Evolutionary conservation across 2,888 invertebrate genomes (phyloP), one percentile per base, ranked within the genome.

Genomic region (Nemapogon koenigi): DNA sequence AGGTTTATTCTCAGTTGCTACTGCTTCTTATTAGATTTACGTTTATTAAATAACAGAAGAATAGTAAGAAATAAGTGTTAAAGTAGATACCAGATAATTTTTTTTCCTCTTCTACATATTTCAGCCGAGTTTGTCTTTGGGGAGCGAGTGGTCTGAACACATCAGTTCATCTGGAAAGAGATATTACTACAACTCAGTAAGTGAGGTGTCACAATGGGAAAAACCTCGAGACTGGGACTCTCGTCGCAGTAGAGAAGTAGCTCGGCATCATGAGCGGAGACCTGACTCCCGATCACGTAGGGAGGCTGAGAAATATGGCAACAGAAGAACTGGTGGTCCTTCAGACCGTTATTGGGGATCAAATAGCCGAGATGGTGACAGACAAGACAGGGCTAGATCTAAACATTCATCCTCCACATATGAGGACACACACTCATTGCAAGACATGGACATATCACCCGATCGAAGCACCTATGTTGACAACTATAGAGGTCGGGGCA

Each of bases 171-270:
- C 96, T 41, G 97, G 97, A 46, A 97, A 97, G 84, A 93, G 91
- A 83, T 98, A 98, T 87, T 98, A 97, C 83, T 98, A 97, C 83
- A 97, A 98, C 82, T 92, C 92, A 82, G 90, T 92, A 81, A 95
- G 95, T 52, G 97, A 97, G 83, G 93, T 96, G 56, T 97, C 97
- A 51, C 97, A 97, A 76, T 98, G 98, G 97, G 97, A 97, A 72
- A 97, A 96, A 67, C 98, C 98, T 51, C 87, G 92, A 66, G 97
- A 97, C 73, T 97, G 96, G 94, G 53, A 8, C 15, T 14, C 15
- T 13, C 13, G 29, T 22, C 4, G 6, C 22, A 22, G 10, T 16
- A 31, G 10, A 31, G 16, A 31, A 4, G n/a, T 13, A 6, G 16
- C 14, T 11, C 14, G 33, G 71, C 75, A 62, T 63, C 69, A 75